Evolutionary conservation across 2,113 vertebrate species (phyloP), one percentile per base, ranked within the genome.

Genomic region (Gila orcuttii): DNA sequence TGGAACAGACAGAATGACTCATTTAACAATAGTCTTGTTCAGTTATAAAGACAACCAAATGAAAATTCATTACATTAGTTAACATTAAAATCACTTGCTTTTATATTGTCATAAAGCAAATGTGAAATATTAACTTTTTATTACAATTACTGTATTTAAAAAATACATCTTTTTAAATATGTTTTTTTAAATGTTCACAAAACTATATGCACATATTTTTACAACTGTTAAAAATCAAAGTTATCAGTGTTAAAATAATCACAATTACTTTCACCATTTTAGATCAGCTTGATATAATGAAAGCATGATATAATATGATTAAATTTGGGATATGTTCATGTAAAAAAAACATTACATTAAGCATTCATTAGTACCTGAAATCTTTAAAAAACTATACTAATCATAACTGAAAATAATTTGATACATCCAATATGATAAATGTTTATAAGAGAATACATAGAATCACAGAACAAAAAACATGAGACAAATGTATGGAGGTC

Each of bases 401-500:
- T 15, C 11, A 15, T 15, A n/a, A 79, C 12, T 1, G 55, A 39
- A 79, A 59, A 15, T 4, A 59, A 33, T 21, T 86, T 39, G 55
- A 59, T 23, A 69, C 6, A 57, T 23, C 19, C 19, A 78, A 47
- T 50, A 62, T 64, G 45, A 64, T 62, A 36, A 45, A 80, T 39
- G 1, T 19, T 19, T 2, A 68, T 36, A n/a, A 45, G 9, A 8
- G 45, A 47, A 12, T 47, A 47, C 45, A 47, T 3, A n/a, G 21
- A 47, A 23, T 76, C 2, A 15, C 36, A n/a, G 36, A 10, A 68
- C 45, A 52, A 50, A 25, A 59, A 36, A 59, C 5, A 66, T 42
- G 12, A 81, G 25, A 3, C 31, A 4, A 55, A 60, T 23, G 15
- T 33, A 13, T 52, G 68, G 77, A 69, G 83, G 86, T 90, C 90